These are phyloP conservation scores for Vidua chalybeata DNA, from an alignment of 2,113 vertebrate species.

Conservation along the genomic window DNA sequence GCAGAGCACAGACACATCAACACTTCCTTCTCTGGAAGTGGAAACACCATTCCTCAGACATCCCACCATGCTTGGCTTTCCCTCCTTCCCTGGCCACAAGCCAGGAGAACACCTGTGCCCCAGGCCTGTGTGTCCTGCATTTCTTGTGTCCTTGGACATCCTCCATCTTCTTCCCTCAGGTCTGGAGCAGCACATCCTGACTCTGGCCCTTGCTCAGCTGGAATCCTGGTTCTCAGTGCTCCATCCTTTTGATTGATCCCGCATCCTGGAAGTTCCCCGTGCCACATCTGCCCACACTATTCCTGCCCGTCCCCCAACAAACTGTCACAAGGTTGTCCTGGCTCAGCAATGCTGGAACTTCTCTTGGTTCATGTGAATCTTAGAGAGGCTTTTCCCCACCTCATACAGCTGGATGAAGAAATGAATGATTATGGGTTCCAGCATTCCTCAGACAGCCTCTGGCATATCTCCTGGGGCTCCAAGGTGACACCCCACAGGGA, in stretches of 20 bases:
- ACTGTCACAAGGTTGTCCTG: not conserved
- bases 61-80: not conserved
- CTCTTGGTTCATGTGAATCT: not conserved
- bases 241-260: not conserved
- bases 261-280: not conserved
- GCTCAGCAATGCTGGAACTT: not conserved
- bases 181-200: not conserved
- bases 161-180: not conserved
- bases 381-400: not conserved
- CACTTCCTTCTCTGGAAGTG: not conserved
- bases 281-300: fast-evolving
- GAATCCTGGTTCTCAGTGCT: not conserved
- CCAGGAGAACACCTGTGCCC: not conserved
- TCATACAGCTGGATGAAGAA: not conserved
- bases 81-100: not conserved
- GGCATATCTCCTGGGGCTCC: not conserved
- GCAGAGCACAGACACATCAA: not conserved
- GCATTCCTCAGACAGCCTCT: not conserved
- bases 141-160: not conserved
- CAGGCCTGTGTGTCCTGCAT: not conserved
- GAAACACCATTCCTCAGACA: not conserved
- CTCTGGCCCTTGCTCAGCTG: not conserved
- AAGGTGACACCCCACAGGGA: not conserved
- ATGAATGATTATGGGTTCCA: not conserved
- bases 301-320: not conserved